These are phyloP conservation scores for Coelinius sp. DNA, from an alignment of 2,888 invertebrate species.

Conservation along the genomic window DNA sequence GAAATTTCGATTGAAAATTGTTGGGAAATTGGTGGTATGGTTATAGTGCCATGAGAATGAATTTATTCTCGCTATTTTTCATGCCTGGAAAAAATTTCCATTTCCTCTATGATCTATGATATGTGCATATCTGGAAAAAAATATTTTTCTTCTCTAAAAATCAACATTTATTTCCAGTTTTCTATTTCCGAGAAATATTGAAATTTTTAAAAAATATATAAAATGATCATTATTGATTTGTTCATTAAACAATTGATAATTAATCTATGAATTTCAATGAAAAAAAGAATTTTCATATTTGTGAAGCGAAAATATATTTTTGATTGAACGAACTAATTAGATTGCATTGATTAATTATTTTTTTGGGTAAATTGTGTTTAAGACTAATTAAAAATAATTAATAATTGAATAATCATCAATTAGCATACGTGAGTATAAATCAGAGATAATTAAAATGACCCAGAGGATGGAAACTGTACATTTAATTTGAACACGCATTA, in stretches of 20 bases:
- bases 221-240: no score
- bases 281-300: no score
- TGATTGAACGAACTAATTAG: no score
- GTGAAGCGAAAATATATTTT: no score
- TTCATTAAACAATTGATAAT: no score
- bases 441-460: background rate
- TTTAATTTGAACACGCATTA: background rate
- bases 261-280: no score
- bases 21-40: background rate
- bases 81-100: background rate
- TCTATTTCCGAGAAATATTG: no score
- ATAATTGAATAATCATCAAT: background rate
- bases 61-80: background rate
- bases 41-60: background rate
- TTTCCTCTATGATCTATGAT: background rate
- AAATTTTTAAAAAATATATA: no score
- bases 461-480: background rate
- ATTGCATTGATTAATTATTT: background rate
- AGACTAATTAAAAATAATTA: background rate
- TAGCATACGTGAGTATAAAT: background rate
- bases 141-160: background rate
- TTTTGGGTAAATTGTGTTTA: background rate
- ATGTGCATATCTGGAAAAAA: background rate
- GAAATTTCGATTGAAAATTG: slow-evolving; percentile 2
- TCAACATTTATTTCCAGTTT: no score